A percentile compares a stretch with the other conserved stretches of the same genome.
Evolutionary conservation across 2,888 invertebrate species (phyloP).

Genomic region (Caenorhabditis imperialis): DNA sequence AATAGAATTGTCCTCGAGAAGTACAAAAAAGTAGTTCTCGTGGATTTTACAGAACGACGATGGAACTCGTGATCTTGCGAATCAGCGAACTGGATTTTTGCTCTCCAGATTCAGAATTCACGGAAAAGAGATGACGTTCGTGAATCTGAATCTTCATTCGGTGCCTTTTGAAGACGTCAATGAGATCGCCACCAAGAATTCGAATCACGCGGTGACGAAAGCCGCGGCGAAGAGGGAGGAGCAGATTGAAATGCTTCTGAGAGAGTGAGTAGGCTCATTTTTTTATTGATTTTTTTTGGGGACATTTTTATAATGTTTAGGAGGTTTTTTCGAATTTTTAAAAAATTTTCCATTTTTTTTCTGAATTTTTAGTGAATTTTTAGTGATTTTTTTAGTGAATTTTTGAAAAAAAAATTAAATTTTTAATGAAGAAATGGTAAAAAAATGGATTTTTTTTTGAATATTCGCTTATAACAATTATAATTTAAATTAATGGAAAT

Average conservation of each 20-base stretch:
- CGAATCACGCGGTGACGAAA: constrained; percentile 59
- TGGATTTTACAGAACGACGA: constrained; percentile 59
- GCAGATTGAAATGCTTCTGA: constrained; percentile 62
- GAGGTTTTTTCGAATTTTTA: too few species aligned
- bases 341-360: too few species aligned
- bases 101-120: constrained; percentile 66
- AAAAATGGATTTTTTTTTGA: too few species aligned
- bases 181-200: constrained; percentile 54
- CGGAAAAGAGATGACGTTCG: constrained; percentile 66
- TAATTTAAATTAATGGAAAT: too few species aligned
- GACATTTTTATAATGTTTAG: not conserved
- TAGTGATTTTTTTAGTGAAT: too few species aligned
- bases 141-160: constrained; percentile 67
- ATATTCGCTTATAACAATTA: too few species aligned
- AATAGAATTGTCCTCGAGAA: too few species aligned
- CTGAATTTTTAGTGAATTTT: too few species aligned
- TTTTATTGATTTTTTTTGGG: not conserved
- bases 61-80: constrained; percentile 61
- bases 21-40: too few species aligned
- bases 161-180: constrained; percentile 69
- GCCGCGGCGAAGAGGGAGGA: constrained; percentile 65
- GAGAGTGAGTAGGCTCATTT: constrained; percentile 45
- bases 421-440: too few species aligned
- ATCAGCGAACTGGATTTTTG: constrained; percentile 67
- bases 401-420: too few species aligned